Base-by-base conservation (phyloP, 2,797 vertebrate genomes). In the Rhynchonycteris naso region DNA sequence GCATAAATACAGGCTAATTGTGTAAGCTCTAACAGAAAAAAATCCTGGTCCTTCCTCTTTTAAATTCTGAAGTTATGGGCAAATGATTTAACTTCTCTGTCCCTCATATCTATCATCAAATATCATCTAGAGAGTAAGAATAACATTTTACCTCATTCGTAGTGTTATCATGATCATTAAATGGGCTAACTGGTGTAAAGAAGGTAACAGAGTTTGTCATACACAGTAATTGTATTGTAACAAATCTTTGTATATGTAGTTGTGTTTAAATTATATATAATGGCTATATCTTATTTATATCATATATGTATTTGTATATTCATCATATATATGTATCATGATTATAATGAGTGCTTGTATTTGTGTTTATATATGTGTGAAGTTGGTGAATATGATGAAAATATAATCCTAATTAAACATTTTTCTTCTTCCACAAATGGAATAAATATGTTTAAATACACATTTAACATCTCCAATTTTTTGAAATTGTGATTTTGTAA, bases 401-500 rank as follows among this genome's bases (percentile, higher is more conserved):
- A 35, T 71, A 38, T 61, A 24, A 13, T 66, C 19, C 1, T 21
- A 47, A 4, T 35, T 90, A 52, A 59, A 4, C 3, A 88, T 79
- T 78, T 81, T 78, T 14, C n/a, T 75, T 94, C 26, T 63, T 22
- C 47, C 15, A 59, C 7, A 90, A 92, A 28, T 78, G 63, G 22
- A 61, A 26, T n/a, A 52, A 2, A n/a, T 9, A 26, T 50, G 83
- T 58, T 80, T 13, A 92, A 87, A 52, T 65, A 81, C 7, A 63
- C 86, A 61, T 97, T 47, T 78, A 66, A 84, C 95, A 91, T 86
- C 86, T 95, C 3, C 5, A 95, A 87, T 71, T 63, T 97, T 95
- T 97, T 87, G 93, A 96, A 97, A 95, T 96, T 96, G 54, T 95
- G 68, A 84, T 52, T 85, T 79, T 90, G 74, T 92, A 12, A 58